Evolutionary conservation across 2,797 vertebrate species (phyloP).

Genomic region (Pipistrellus pipistrellus): DNA sequence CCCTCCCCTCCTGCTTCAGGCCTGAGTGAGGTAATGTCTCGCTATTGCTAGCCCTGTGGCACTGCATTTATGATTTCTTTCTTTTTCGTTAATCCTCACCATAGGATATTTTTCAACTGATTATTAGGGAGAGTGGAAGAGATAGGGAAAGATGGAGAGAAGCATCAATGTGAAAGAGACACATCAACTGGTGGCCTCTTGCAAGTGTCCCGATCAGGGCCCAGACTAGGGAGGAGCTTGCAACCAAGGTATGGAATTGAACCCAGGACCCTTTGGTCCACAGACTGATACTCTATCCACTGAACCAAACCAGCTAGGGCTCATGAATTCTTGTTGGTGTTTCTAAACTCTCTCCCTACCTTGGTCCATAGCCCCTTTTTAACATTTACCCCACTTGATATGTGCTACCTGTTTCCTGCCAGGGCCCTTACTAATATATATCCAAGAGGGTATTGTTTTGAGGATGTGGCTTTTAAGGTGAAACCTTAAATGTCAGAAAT

Average conservation of each 20-base stretch:
- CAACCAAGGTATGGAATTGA: no score
- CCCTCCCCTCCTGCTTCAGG: not conserved
- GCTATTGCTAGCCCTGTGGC: not conserved
- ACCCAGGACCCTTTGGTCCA: no score
- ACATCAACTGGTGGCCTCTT: no score
- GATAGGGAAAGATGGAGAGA: no score
- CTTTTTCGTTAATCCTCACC: no score
- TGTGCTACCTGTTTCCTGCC: constrained; percentile 32
- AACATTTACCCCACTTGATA: not conserved
- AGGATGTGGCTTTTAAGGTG: constrained; percentile 58
- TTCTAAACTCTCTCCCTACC: not conserved
- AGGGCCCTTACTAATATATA: not conserved
- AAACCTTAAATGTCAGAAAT: constrained; percentile 46
- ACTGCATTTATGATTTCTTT: not conserved
- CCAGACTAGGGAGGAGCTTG: no score
- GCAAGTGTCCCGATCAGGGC: no score
- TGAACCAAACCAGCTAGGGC: no score
- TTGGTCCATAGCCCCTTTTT: not conserved
- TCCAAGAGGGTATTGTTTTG: constrained; percentile 16
- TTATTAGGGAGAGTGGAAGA: no score
- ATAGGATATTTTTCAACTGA: no score
- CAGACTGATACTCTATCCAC: no score
- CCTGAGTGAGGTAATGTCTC: not conserved
- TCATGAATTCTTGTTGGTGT: not conserved
- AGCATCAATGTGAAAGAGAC: no score